phyloP scores from a whole-genome alignment of 92 coral and sea anemone species.

The Zoanthus gigantus region DNA sequence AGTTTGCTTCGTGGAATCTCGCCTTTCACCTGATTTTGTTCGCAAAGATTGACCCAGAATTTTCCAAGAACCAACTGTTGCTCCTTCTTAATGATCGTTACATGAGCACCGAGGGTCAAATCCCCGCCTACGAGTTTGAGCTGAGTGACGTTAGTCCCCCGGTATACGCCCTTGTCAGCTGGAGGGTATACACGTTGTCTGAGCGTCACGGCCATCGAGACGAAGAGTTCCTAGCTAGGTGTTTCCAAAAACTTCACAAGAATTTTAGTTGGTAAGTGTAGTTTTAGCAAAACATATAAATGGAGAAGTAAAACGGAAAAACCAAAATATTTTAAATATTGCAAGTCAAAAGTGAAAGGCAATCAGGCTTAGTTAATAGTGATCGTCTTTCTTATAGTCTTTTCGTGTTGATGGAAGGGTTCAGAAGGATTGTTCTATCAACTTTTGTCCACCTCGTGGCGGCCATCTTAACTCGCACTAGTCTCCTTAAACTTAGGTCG shows the following conservation, averaged over 20 bases:
- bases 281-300: too few species aligned
- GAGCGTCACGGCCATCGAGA: conserved; percentile 83
- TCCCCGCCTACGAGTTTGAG: conserved; percentile 97
- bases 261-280: conserved; percentile 88
- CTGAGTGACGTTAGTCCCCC: conserved; percentile 97
- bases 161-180: conserved; percentile 89
- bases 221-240: conserved; percentile 83
- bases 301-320: too few species aligned
- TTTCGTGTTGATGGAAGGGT: too few species aligned
- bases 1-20: conserved; percentile 95
- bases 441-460: too few species aligned
- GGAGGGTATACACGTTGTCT: conserved; percentile 81
- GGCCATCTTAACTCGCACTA: too few species aligned
- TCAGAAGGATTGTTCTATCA: too few species aligned
- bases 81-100: conserved; percentile 87
- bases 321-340: too few species aligned
- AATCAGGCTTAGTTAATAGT: too few species aligned
- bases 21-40: conserved; percentile 93
- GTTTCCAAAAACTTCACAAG: conserved; percentile 89
- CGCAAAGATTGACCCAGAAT: conserved; percentile 89
- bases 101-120: conserved; percentile 93
- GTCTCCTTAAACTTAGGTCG: too few species aligned
- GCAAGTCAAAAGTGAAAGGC: too few species aligned
- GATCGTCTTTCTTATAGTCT: too few species aligned
- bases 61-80: conserved; percentile 87